Conservation (phyloP, 2,797 vertebrate species). For the Prionace glauca region DNA sequence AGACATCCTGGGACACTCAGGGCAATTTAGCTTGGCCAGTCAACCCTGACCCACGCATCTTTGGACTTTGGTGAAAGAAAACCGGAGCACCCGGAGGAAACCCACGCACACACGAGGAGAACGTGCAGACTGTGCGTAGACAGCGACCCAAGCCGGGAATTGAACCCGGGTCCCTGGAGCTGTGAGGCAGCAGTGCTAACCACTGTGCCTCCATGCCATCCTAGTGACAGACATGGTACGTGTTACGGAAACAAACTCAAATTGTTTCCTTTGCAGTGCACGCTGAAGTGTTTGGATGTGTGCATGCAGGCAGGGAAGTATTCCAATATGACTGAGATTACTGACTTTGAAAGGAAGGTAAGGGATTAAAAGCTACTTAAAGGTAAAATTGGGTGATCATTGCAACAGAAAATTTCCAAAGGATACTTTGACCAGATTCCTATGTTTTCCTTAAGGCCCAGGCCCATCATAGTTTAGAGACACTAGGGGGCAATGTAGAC, state of each 20-base stretch:
- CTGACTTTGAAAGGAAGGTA: background rate
- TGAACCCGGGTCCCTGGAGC: no score
- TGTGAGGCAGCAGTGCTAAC: no score
- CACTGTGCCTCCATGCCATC: no score
- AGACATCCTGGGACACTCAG: no score
- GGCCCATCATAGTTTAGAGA: background rate
- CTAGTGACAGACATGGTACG: no score
- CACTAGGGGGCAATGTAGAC: constrained; percentile 4
- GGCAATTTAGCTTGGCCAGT: no score
- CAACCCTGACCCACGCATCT: no score
- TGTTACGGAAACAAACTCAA: background rate
- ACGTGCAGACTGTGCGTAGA: no score
- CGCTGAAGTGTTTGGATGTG: background rate
- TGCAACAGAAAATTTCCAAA: background rate
- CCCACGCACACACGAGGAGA: no score
- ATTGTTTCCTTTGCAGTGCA: background rate
- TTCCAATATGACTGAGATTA: background rate
- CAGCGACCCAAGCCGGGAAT: no score
- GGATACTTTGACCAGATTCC: background rate
- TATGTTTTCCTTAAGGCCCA: background rate
- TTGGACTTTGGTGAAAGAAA: no score
- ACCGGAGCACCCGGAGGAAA: no score
- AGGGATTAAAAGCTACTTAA: background rate
- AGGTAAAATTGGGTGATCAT: background rate
- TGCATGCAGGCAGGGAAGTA: background rate